Evolutionary conservation across 2,113 vertebrate species (phyloP).

Genomic region (Gallinago jamesoni): DNA sequence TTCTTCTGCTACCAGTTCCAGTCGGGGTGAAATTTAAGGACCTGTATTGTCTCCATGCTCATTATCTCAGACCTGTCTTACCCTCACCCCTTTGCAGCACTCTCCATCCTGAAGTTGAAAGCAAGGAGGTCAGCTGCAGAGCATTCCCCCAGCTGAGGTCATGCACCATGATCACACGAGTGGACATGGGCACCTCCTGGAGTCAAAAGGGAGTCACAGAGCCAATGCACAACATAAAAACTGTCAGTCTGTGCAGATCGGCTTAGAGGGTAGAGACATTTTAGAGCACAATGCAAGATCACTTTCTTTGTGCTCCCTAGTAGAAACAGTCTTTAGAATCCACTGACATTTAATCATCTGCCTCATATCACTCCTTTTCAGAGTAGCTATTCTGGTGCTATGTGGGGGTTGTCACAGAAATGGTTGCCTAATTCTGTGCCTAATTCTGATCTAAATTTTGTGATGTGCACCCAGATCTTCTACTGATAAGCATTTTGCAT

Average conservation of each 20-base stretch:
- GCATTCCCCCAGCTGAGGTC: background rate
- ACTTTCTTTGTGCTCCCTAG: conserved; percentile 54
- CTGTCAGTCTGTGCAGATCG: background rate
- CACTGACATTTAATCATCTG: conserved; percentile 69
- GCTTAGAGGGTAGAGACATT: conserved; percentile 20
- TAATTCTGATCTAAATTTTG: conserved; percentile 60
- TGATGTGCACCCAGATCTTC: conserved; percentile 28
- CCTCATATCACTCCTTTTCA: conserved; percentile 62
- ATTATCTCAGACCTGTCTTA: background rate
- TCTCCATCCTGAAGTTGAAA: background rate
- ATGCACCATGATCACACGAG: background rate
- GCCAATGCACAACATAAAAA: background rate
- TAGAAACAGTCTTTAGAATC: conserved; percentile 65
- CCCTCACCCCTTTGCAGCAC: background rate
- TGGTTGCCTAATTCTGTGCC: conserved; percentile 61
- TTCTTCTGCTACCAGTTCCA: background rate
- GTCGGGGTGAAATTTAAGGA: background rate
- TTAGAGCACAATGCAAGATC: conserved; percentile 48
- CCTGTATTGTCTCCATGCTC: background rate
- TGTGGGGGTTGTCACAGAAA: conserved; percentile 55
- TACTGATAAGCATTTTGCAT: conserved; percentile 16
- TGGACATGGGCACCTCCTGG: background rate
- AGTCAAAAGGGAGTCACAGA: background rate
- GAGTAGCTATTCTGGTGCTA: conserved; percentile 53
- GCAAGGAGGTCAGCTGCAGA: background rate